A percentile compares a stretch with the other conserved stretches of the same genome.
phyloP scores from a whole-genome alignment of 2,888 invertebrate species.

The Panzeria rudis region DNA sequence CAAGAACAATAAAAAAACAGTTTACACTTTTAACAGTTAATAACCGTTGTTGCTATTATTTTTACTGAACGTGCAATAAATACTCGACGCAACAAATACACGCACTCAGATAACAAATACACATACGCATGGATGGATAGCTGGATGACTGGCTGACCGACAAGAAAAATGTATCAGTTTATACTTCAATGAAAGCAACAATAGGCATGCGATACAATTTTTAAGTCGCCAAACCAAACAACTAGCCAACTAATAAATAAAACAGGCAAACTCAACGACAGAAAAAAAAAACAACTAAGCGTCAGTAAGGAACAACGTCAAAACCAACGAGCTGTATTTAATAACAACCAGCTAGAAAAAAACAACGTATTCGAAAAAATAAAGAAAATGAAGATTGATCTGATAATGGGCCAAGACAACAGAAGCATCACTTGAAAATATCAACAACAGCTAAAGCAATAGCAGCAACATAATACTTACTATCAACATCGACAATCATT shows the following conservation, averaged over 20 bases:
- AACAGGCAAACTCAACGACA: not conserved
- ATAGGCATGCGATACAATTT: constrained; percentile 51
- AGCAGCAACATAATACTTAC: constrained; percentile 57
- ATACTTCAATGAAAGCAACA: constrained; percentile 43
- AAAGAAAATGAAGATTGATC: constrained; percentile 65
- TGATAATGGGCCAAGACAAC: constrained; percentile 71
- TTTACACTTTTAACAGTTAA: constrained; percentile 72
- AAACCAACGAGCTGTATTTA: not conserved
- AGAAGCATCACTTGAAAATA: constrained; percentile 69
- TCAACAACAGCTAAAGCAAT: constrained; percentile 46
- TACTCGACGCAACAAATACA: not conserved
- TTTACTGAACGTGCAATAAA: constrained; percentile 47
- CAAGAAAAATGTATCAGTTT: not conserved
- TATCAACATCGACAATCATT: constrained; percentile 63
- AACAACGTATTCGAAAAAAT: not conserved
- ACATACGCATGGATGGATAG: constrained; percentile 26
- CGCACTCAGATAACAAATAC: constrained; percentile 5
- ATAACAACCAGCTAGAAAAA: constrained; percentile 7
- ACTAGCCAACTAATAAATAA: constrained; percentile 22
- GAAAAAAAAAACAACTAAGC: not conserved
- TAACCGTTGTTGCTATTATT: constrained; percentile 64
- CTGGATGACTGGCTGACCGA: not conserved
- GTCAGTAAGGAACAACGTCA: not conserved
- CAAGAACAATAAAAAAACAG: constrained; percentile 64
- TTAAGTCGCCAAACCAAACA: constrained; percentile 27